Evolutionary conservation across 2,888 invertebrate species (phyloP).

Genomic region (Dioctria linearis): DNA sequence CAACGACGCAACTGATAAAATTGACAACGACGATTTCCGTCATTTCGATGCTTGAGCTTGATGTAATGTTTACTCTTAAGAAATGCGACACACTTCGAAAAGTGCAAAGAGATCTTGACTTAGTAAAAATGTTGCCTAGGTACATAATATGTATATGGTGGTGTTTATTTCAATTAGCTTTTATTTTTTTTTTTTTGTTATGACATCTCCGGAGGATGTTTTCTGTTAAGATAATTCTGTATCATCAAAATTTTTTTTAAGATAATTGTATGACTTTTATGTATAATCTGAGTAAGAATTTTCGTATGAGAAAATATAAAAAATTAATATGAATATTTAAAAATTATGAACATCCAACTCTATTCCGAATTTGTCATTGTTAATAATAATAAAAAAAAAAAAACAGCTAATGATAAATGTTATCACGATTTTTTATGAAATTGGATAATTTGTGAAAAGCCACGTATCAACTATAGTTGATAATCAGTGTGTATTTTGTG

Average conservation of each 20-base stretch:
- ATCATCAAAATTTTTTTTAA: not conserved
- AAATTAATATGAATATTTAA: too few relatives aligned
- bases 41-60: conserved; percentile 19
- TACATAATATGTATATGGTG: not conserved
- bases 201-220: not conserved
- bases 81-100: conserved; percentile 15
- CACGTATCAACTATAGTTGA: too few relatives aligned
- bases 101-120: conserved; percentile 11
- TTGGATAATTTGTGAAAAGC: too few relatives aligned
- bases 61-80: conserved; percentile 16
- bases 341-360: too few relatives aligned
- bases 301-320: too few relatives aligned
- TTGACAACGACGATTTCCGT: conserved; percentile 5
- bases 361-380: too few relatives aligned
- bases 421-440: too few relatives aligned
- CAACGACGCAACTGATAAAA: conserved; percentile 15
- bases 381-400: too few relatives aligned
- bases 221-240: not conserved
- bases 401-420: too few relatives aligned
- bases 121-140: not conserved
- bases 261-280: not conserved
- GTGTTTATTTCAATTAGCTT: too few relatives aligned
- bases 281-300: too few relatives aligned
- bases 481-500: too few relatives aligned
- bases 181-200: not conserved